phyloP scores from a whole-genome alignment of 1,140 invertebrate species.

The Myzus persicae region DNA sequence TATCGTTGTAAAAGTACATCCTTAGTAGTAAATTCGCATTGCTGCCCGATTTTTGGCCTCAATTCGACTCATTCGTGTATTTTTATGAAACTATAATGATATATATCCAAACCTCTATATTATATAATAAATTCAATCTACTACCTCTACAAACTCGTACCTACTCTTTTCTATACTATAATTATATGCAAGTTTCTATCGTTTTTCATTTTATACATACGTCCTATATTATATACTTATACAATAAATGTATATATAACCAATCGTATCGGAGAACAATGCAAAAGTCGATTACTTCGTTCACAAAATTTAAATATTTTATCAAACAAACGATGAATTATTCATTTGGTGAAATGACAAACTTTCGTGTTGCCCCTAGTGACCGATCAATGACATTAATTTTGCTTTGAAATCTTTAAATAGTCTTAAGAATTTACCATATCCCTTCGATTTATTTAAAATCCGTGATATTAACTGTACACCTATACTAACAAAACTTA shows the following conservation, averaged over 20 bases:
- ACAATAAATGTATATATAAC: neutral
- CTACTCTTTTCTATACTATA: neutral
- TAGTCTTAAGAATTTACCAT: neutral
- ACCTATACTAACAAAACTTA: neutral
- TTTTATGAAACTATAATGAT: neutral
- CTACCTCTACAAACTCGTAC: neutral
- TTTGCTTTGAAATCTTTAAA: constrained; percentile 1
- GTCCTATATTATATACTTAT: neutral
- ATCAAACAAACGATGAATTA: constrained; percentile 40
- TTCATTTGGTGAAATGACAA: constrained; percentile 31
- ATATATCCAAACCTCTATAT: neutral
- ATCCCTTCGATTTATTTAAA: neutral
- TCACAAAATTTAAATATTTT: constrained; percentile 28
- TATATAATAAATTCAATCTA: neutral
- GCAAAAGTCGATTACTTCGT: constrained; percentile 27
- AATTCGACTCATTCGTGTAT: neutral
- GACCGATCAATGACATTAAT: constrained; percentile 35
- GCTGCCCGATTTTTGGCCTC: neutral
- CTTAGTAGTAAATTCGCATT: neutral
- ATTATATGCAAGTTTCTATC: constrained; percentile 16
- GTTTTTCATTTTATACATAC: neutral
- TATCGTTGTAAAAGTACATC: neutral
- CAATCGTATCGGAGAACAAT: constrained; percentile 4
- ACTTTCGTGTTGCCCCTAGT: constrained; percentile 24
- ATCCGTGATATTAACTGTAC: neutral